Conservation (phyloP, 2,113 vertebrate species). For the Apodemus sylvaticus region DNA sequence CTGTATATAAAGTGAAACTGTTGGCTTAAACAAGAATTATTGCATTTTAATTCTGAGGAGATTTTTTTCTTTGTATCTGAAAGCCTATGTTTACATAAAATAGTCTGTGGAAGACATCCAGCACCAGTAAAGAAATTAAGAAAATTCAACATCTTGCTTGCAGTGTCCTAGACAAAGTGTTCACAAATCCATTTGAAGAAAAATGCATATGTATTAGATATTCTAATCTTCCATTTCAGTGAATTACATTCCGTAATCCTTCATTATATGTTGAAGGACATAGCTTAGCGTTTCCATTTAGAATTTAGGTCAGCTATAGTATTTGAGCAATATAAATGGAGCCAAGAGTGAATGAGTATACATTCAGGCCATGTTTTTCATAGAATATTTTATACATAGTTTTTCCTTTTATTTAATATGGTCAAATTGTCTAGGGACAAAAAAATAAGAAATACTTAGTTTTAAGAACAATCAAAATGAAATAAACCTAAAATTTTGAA, state of each 20-base stretch:
- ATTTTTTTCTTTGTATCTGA: neutral
- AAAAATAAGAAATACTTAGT: neutral
- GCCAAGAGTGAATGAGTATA: neutral
- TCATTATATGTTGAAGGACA: constrained; percentile 70
- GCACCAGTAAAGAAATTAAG: constrained; percentile 52
- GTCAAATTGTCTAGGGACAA: neutral
- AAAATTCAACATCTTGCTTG: constrained; percentile 56
- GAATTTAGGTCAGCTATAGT: constrained; percentile 50
- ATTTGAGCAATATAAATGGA: constrained; percentile 61
- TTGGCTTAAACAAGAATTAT: neutral
- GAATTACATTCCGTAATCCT: constrained; percentile 74
- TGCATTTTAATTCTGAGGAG: neutral
- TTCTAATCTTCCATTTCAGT: constrained; percentile 65
- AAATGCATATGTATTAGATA: constrained; percentile 72
- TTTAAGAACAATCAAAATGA: constrained; percentile 24
- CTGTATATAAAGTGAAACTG: neutral
- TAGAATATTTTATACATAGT: constrained; percentile 30
- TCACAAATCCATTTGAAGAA: constrained; percentile 70
- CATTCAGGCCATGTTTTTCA: constrained; percentile 10
- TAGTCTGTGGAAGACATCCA: constrained; percentile 9
- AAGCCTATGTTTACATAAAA: constrained; percentile 30
- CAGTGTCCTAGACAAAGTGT: constrained; percentile 48
- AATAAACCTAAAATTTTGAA: constrained; percentile 35
- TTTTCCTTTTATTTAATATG: neutral
- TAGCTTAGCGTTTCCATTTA: constrained; percentile 34